Conservation (phyloP, 2,888 invertebrate genomes). For the Automeris io region DNA sequence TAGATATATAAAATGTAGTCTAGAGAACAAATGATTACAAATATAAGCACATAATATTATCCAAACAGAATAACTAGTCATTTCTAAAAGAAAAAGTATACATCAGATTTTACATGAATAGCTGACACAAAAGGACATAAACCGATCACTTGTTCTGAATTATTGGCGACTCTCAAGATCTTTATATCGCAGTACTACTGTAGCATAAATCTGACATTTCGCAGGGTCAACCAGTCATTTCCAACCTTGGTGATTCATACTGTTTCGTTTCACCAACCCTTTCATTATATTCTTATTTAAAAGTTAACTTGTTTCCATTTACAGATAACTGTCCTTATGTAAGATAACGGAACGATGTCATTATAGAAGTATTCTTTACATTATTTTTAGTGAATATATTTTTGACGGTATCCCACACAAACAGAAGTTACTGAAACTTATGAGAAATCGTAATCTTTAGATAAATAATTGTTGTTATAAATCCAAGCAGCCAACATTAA, state of each 20-base stretch:
- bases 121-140: background rate
- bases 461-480: too few species aligned
- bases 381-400: too few species aligned
- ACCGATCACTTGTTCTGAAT: conserved; percentile 6
- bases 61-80: too few species aligned
- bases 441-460: too few species aligned
- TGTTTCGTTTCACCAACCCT: conserved; percentile 25
- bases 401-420: too few species aligned
- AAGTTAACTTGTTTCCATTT: conserved; percentile 7
- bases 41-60: too few species aligned
- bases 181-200: conserved; percentile 2
- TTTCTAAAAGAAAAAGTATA: background rate
- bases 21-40: too few species aligned
- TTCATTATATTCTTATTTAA: conserved; percentile 19
- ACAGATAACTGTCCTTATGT: background rate
- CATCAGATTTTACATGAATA: background rate
- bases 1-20: too few species aligned
- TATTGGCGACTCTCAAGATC: conserved; percentile 1
- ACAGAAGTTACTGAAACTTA: too few species aligned
- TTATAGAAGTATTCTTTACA: background rate
- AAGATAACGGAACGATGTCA: background rate
- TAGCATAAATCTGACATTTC: conserved; percentile 27
- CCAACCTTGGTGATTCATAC: conserved; percentile 36
- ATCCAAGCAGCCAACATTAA: too few species aligned
- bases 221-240: conserved; percentile 37